Percentiles rank a stretch among this genome's conserved stretches.
These are phyloP conservation scores for Capromys pilorides DNA, from an alignment of 2,797 vertebrate genomes.

Conservation along the genomic window DNA sequence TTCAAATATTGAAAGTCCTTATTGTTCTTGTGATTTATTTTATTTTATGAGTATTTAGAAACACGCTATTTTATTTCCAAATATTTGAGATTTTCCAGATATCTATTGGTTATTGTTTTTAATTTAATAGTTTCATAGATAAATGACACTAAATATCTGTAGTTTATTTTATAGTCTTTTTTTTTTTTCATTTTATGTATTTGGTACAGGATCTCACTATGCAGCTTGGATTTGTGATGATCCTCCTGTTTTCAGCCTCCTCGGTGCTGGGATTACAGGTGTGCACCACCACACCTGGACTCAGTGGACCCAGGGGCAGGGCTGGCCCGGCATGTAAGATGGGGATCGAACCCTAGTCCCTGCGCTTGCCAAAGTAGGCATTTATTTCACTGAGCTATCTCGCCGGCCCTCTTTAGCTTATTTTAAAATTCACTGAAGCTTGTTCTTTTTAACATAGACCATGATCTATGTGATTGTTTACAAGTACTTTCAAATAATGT, in stretches of 20 bases:
- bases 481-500: background rate
- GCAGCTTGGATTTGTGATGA: too few species aligned
- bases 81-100: conserved; percentile 13
- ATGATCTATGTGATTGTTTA: background rate
- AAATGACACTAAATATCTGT: background rate
- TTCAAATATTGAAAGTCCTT: conserved; percentile 5
- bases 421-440: conserved; percentile 1
- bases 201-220: too few species aligned
- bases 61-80: background rate
- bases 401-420: background rate
- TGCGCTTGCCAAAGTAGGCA: too few species aligned
- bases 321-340: too few species aligned
- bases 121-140: conserved; percentile 2
- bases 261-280: too few species aligned
- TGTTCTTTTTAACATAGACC: background rate
- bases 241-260: too few species aligned
- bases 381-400: too few species aligned
- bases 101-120: conserved; percentile 34
- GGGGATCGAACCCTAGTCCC: background rate
- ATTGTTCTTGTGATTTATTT: background rate
- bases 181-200: too few species aligned
- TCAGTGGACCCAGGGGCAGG: too few species aligned
- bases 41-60: conserved; percentile 13
- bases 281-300: too few species aligned
- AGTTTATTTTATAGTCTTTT: background rate